phyloP scores from a whole-genome alignment of 2,113 vertebrate genomes.

The Stigmatopora nigra region DNA sequence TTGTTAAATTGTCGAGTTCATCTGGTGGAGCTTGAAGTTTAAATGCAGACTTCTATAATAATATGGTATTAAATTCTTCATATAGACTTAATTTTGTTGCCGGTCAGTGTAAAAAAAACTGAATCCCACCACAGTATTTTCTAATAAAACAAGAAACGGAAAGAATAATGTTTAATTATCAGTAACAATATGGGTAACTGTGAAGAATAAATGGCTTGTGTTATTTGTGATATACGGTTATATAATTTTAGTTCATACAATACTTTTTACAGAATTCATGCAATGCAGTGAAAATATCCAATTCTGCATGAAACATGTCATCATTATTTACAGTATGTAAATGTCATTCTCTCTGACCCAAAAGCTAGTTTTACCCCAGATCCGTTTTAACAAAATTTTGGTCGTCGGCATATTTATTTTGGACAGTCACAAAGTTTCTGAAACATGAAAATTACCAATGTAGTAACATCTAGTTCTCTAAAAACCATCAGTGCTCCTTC shows the following conservation, averaged over 20 bases:
- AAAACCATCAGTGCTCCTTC: conserved; percentile 58
- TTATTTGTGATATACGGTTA: no score
- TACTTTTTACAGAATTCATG: background rate
- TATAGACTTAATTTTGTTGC: background rate
- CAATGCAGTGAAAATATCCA: background rate
- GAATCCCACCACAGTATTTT: background rate
- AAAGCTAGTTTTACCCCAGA: conserved; percentile 70
- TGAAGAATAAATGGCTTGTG: no score
- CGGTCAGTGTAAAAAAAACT: background rate
- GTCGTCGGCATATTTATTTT: conserved; percentile 66
- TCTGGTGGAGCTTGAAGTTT: no score
- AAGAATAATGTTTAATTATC: background rate
- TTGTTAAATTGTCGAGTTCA: no score
- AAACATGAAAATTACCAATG: conserved; percentile 74
- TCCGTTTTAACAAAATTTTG: conserved; percentile 69
- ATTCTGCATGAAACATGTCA: conserved; percentile 38
- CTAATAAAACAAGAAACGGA: background rate
- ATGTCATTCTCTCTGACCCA: conserved; percentile 63
- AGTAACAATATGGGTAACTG: background rate
- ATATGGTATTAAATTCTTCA: background rate
- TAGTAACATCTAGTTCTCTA: conserved; percentile 58
- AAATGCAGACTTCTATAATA: no score
- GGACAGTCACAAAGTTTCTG: conserved; percentile 64
- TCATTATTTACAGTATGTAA: conserved; percentile 30
- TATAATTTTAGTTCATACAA: background rate